Evolutionary conservation across 2,113 vertebrate genomes (phyloP), one percentile per base, ranked within the genome.

Genomic region (Proterorhinus semilunaris): DNA sequence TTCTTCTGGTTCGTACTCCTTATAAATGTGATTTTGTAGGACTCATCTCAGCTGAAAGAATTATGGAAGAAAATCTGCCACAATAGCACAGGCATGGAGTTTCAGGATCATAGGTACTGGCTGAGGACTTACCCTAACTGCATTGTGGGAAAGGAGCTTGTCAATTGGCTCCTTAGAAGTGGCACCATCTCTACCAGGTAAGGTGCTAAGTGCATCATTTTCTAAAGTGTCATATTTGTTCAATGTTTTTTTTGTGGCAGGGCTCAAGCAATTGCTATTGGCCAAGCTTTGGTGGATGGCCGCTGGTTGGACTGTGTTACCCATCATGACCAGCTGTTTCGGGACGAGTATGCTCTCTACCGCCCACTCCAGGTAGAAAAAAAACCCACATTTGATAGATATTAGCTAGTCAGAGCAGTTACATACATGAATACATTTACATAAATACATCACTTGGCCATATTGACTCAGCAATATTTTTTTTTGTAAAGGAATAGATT

Each of bases 21-120:
- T 42, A 7, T 16, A 36, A 36, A 36, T 36, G 45, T 68, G 12
- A 6, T 6, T n/a, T 65, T 78, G 7, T 67, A 99, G 98, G 98
- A 99, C 71, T 98, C 96, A 0, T 97, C 94, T 49, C 98, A 99
- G 80, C 88, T 99, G 51, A 99, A 96, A 83, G 98, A 99, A 65
- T 73, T 99, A 13, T 99, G 98, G 98, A 99, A 98, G 85, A 99
- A 97, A 83, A 97, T 99, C 64, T 99, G 98, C 85, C 94, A 99
- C 90, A 95, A 95, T 82, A 98, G 82, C 72, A 99, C 94, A 2
- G 98, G 97, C 42, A 99, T 99, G 96, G 98, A 99, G 86, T 99
- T 99, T 78, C 98, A 99, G 85, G 98, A 99, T 88, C 98, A 99
- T 84, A 93, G 98, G 16, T 99, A 99, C 77, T 98, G 98, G 97